Percentiles rank a stretch among this genome's conserved stretches.
phyloP scores from a whole-genome alignment of 1,140 invertebrate genomes.

The Thereuonema tuberculata region DNA sequence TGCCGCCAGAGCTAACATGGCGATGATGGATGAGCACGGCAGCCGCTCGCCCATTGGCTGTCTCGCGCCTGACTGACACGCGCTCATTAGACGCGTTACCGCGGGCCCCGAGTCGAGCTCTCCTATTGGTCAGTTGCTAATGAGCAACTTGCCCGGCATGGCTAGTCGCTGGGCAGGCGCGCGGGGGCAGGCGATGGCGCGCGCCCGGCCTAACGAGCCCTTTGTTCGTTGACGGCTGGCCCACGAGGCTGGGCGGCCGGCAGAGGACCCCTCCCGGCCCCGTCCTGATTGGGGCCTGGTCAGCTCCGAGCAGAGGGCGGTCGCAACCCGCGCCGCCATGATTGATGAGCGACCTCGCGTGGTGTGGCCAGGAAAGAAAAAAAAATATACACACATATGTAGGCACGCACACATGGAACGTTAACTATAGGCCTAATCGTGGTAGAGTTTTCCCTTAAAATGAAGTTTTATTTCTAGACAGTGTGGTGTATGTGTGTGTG shows the following conservation, averaged over 20 bases:
- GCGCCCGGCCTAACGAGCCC: not conserved
- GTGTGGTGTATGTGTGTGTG: no score
- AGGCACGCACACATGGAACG: no score
- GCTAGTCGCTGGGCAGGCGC: not conserved
- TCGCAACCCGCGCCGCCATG: no score
- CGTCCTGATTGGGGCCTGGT: no score
- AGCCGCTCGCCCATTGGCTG: not conserved
- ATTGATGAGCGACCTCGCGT: no score
- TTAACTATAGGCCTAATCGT: no score
- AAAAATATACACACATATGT: no score
- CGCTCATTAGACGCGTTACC: not conserved
- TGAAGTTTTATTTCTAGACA: no score
- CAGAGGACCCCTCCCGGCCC: no score
- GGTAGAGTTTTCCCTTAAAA: no score
- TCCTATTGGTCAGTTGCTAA: not conserved
- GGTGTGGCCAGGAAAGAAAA: no score
- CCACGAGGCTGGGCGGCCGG: not conserved
- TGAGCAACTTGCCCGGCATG: not conserved
- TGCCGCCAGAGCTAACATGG: constrained; percentile 8
- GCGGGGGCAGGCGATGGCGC: not conserved
- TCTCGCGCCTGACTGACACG: not conserved
- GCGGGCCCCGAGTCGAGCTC: not conserved
- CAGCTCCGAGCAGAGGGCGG: no score
- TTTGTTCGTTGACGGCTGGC: not conserved
- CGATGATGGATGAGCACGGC: not conserved